phyloP scores from a whole-genome alignment of 2,888 invertebrate species.

The Elaeidobius kamerunicus region DNA sequence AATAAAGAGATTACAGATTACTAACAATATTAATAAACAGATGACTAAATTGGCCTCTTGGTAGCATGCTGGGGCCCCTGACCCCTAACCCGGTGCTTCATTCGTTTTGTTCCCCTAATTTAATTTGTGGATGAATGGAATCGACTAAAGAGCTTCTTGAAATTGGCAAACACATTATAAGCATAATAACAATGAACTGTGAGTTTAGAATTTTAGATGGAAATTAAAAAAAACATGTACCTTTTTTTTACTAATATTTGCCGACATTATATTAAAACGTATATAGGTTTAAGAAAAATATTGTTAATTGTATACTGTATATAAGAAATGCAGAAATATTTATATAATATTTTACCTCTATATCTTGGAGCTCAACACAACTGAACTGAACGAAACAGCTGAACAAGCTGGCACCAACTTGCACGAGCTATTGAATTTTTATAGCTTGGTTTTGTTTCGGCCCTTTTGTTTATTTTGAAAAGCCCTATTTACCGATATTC shows the following conservation, averaged over 20 bases:
- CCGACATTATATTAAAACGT: no score
- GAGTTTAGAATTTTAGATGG: background rate
- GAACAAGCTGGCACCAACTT: conserved; percentile 19
- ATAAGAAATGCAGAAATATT: no score
- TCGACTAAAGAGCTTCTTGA: conserved; percentile 13
- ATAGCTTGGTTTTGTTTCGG: conserved; percentile 8
- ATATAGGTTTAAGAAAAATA: no score
- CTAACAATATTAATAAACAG: conserved; percentile 11
- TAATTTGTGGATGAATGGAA: conserved; percentile 19
- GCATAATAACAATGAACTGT: background rate
- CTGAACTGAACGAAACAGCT: background rate
- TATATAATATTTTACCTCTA: background rate
- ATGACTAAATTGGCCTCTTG: conserved; percentile 12
- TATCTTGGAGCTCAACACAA: background rate
- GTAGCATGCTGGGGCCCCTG: conserved; percentile 4
- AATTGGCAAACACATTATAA: conserved; percentile 19
- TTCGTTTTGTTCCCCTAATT: conserved; percentile 18
- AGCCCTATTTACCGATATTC: no score
- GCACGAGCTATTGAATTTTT: conserved; percentile 23
- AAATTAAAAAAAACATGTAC: no score
- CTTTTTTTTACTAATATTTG: no score
- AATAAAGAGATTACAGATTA: conserved; percentile 6
- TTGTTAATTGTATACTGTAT: no score
- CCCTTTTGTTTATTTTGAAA: no score
- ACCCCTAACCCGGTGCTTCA: conserved; percentile 3